Conservation (phyloP, 1,140 invertebrate genomes). For the Danaus plexippus region DNA sequence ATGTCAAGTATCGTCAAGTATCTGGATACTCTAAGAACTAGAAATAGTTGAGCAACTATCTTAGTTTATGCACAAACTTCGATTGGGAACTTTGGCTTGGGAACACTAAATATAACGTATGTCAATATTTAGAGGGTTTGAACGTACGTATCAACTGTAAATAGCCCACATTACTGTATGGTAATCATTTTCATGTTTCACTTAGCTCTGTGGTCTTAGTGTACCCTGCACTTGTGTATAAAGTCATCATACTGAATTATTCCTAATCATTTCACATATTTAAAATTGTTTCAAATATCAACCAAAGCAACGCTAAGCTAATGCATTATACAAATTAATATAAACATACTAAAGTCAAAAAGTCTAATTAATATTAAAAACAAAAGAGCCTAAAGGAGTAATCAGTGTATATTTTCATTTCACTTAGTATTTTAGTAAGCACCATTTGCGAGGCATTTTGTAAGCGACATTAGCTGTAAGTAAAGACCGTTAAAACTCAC, state of each 20-base stretch:
- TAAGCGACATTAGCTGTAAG: conserved; percentile 49
- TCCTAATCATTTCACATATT: too few species aligned
- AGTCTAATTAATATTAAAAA: too few species aligned
- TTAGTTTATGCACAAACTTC: conserved; percentile 21
- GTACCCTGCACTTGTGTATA: too few species aligned
- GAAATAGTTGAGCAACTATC: conserved; percentile 24
- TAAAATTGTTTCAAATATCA: too few species aligned
- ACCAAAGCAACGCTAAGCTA: too few species aligned
- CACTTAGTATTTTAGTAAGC: conserved; percentile 14
- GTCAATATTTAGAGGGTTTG: conserved; percentile 20
- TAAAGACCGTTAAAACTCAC: conserved; percentile 57
- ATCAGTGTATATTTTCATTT: conserved; percentile 10
- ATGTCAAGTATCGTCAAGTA: conserved; percentile 10
- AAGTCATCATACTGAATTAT: too few species aligned
- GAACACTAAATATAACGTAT: conserved; percentile 22
- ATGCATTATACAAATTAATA: too few species aligned
- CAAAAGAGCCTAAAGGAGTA: too few species aligned
- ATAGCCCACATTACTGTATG: too few species aligned
- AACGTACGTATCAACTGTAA: not conserved
- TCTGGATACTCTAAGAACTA: conserved; percentile 16
- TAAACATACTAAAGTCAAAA: too few species aligned
- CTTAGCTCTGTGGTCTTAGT: too few species aligned
- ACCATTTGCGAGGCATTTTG: conserved; percentile 46
- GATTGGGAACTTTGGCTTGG: conserved; percentile 24
- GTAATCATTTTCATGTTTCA: too few species aligned